Evolutionary conservation across 2,888 invertebrate genomes (phyloP).

Genomic region (Platyscelio sp.): DNA sequence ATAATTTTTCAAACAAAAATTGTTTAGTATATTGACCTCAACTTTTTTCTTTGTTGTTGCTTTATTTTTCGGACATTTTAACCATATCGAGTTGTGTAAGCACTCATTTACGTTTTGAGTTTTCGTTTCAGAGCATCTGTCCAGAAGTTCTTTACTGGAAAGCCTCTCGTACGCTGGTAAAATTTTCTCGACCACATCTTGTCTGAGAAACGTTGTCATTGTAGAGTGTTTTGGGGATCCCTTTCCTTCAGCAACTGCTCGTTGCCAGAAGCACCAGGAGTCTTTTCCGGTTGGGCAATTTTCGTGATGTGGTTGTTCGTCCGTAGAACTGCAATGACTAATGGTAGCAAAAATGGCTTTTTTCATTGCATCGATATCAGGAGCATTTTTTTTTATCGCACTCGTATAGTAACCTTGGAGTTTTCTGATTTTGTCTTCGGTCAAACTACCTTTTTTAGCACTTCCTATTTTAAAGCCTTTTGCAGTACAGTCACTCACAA

Average conservation of each 20-base stretch:
- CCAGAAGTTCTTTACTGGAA: background rate
- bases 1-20: too few species aligned
- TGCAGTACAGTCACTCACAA: background rate
- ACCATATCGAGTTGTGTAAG: constrained; percentile 37
- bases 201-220: background rate
- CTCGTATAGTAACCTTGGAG: constrained; percentile 1
- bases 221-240: constrained; percentile 19
- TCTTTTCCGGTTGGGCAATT: constrained; percentile 4
- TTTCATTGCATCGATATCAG: background rate
- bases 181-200: constrained; percentile 2
- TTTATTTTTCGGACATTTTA: constrained; percentile 23
- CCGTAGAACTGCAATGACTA: constrained; percentile 34
- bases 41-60: constrained; percentile 19
- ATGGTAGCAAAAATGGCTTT: constrained; percentile 1
- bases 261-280: constrained; percentile 62
- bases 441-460: constrained; percentile 3
- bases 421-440: constrained; percentile 12
- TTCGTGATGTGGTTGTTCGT: constrained; percentile 22
- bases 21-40: constrained; percentile 21
- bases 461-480: constrained; percentile 15
- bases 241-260: constrained; percentile 23
- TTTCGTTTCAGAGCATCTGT: constrained; percentile 12
- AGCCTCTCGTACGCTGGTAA: constrained; percentile 6
- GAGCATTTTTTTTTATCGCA: constrained; percentile 4
- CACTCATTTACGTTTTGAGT: constrained; percentile 31